Base-by-base conservation (phyloP, 1,140 invertebrate species). In the Ips typographus region DNA sequence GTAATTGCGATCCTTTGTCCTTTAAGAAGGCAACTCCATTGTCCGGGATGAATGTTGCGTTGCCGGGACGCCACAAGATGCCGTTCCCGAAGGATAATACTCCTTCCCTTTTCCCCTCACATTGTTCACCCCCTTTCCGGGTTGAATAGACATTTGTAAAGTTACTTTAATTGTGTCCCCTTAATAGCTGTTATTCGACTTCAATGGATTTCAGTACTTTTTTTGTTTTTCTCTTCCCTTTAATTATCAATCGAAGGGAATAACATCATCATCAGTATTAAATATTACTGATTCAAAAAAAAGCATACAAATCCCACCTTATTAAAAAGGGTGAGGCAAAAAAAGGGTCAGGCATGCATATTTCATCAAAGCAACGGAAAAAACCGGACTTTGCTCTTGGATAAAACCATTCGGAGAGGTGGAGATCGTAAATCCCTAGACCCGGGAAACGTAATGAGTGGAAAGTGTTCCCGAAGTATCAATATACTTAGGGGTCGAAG, bases 381-480 rank as follows among this genome's bases (percentile, higher is more conserved):
- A 62, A 39, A 62, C 42, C 5, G 36, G 22, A 38, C 7, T 40
- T 36, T 42, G 4, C 37, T 22, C 59, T 51, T 39, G 36, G 47
- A 51, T 62, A 62, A 44, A 62, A 62, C 59, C 44, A 36, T 39
- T 55, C 42, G n/a, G 52, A 38, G 52, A 57, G 51, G 63, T 56
- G 63, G 47, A 65, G 41, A 55, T 55, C 63, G 51, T 65, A 65
- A 56, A 56, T 55, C 51, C 63, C 7, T 44, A 63, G 51, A 56
- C 40, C 62, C 40, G 63, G 36, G 63, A 41, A 65, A 62, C 56
- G 74, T 75, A 75, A 74, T 74, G 73, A 75, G 72, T 74, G 59
- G 73, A 72, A 73, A 75, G 74, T 70, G 67, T 71, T 58, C 67
- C 56, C 63, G 40, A 66, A 73, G 70, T 75, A 75, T 75, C 74